Percentiles rank a stretch among this genome's conserved stretches.
Evolutionary conservation across 2,888 invertebrate species (phyloP).

Genomic region (Apamea sordens): DNA sequence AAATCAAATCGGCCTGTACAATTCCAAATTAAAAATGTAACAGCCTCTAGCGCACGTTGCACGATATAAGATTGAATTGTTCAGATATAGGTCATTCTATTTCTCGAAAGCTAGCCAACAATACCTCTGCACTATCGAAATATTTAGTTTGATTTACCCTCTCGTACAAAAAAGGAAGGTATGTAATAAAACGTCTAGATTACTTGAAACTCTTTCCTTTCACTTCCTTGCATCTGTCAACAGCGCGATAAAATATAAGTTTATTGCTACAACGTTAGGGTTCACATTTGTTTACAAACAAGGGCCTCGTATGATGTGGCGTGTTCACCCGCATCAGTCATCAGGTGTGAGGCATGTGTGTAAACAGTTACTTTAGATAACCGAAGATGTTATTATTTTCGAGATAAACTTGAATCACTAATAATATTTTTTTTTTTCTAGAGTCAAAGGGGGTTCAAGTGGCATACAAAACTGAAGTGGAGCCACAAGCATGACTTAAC

Average conservation of each 20-base stretch:
- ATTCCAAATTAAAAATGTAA: conserved; percentile 14
- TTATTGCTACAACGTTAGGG: conserved; percentile 31
- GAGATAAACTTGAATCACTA: conserved; percentile 16
- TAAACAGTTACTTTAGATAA: conserved; percentile 33
- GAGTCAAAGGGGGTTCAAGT: neutral
- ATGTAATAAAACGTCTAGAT: conserved; percentile 30
- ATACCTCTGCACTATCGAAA: conserved; percentile 15
- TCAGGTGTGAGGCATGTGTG: conserved; percentile 7
- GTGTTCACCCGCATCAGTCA: conserved; percentile 26
- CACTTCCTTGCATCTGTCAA: conserved; percentile 34
- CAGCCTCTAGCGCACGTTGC: neutral
- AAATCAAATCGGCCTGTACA: neutral
- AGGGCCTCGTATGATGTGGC: conserved; percentile 12
- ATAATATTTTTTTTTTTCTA: neutral
- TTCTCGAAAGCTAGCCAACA: conserved; percentile 24
- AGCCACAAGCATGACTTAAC: conserved; percentile 6
- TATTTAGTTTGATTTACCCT: conserved; percentile 7
- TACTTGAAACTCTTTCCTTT: conserved; percentile 36
- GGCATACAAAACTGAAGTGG: conserved; percentile 1
- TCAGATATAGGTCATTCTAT: conserved; percentile 21
- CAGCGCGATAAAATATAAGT: conserved; percentile 35
- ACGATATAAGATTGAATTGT: conserved; percentile 15
- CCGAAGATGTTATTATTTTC: conserved; percentile 15
- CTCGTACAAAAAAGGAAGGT: neutral
- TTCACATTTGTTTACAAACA: conserved; percentile 55